A percentile compares a stretch with the other conserved stretches of the same genome.
Conservation (phyloP, 2,888 invertebrate species). For the Notodonta ziczac region DNA sequence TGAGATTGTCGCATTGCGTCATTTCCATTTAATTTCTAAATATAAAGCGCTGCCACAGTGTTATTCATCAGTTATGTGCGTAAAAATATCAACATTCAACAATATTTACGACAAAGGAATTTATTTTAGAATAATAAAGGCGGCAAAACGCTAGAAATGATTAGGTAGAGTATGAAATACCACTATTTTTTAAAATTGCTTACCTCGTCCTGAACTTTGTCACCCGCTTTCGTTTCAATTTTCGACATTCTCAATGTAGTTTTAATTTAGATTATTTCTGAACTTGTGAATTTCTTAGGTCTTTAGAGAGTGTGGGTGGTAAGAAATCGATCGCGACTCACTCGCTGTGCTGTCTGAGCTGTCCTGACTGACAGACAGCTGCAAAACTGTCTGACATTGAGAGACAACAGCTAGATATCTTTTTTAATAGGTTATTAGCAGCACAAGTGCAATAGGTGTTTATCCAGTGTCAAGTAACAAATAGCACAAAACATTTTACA, state of each 20-base stretch:
- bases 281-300: neutral
- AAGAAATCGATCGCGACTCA: neutral
- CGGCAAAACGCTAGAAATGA: constrained; percentile 31
- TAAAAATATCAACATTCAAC: neutral
- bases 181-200: constrained; percentile 34
- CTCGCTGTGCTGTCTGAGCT: too few relatives aligned
- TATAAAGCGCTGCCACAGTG: neutral
- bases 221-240: constrained; percentile 64
- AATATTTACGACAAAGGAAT: neutral
- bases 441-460: too few relatives aligned
- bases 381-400: too few relatives aligned
- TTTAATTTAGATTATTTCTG: neutral
- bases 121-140: constrained; percentile 15
- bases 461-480: too few relatives aligned
- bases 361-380: too few relatives aligned
- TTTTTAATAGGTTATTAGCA: too few relatives aligned
- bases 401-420: too few relatives aligned
- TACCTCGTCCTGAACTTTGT: constrained; percentile 89
- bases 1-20: constrained; percentile 50
- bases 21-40: constrained; percentile 28
- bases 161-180: constrained; percentile 24
- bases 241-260: constrained; percentile 58
- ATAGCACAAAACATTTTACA: too few relatives aligned
- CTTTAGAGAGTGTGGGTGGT: neutral
- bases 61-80: neutral